A percentile compares a stretch with the other conserved stretches of the same genome.
phyloP scores from a whole-genome alignment of 2,888 invertebrate species.

The Nomada ferruginata region DNA sequence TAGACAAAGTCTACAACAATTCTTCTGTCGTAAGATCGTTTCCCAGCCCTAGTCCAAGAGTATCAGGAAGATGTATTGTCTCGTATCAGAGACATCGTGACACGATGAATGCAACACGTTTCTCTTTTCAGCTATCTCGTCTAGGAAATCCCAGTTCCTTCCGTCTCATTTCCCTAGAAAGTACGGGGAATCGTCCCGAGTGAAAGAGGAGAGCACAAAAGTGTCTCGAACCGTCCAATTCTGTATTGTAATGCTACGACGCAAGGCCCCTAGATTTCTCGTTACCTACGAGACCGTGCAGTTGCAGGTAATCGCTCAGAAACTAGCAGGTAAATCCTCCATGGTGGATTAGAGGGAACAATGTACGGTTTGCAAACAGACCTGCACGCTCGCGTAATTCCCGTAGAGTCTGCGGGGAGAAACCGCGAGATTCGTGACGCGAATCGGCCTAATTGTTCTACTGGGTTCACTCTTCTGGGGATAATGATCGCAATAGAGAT shows the following conservation, averaged over 20 bases:
- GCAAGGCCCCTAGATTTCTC: slow-evolving; percentile 21
- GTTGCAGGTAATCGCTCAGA: slow-evolving; percentile 61
- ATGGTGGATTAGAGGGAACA: slow-evolving; percentile 21
- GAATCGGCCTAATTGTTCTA: slow-evolving; percentile 42
- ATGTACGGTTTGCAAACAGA: slow-evolving; percentile 50
- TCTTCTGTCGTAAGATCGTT: too few relatives aligned
- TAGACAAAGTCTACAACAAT: too few relatives aligned
- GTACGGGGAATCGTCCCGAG: not conserved
- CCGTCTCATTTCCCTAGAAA: slow-evolving; percentile 9
- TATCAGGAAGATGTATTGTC: too few relatives aligned
- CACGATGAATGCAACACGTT: not conserved
- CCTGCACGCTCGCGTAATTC: slow-evolving; percentile 42
- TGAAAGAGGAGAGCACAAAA: slow-evolving; percentile 14
- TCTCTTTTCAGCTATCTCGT: too few relatives aligned
- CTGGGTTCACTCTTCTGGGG: too few relatives aligned
- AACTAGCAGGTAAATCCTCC: slow-evolving; percentile 57
- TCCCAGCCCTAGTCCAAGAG: too few relatives aligned
- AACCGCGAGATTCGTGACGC: slow-evolving; percentile 10
- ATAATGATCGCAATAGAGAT: too few relatives aligned
- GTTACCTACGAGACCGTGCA: slow-evolving; percentile 33
- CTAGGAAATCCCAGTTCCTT: not conserved
- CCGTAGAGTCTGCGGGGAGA: slow-evolving; percentile 22
- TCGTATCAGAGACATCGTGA: not conserved
- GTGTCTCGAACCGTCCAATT: slow-evolving; percentile 15
- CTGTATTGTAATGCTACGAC: slow-evolving; percentile 18